A percentile compares a stretch with the other conserved stretches of the same genome.
Conservation (phyloP, 1,140 invertebrate species). For the Procambarus virginalis region DNA sequence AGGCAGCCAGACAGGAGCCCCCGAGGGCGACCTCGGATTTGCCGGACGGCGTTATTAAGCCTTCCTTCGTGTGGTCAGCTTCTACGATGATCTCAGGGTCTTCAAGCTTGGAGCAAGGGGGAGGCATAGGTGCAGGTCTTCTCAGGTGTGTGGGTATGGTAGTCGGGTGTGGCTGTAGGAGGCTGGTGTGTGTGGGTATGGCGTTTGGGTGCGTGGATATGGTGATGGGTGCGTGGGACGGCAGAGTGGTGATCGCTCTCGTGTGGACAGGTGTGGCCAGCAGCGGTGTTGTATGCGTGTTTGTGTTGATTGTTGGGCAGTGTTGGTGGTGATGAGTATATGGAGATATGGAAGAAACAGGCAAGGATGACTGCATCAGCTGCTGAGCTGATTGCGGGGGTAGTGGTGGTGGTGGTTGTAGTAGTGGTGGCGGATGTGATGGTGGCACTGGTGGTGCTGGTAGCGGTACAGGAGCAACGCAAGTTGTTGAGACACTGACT, state of each 20-base stretch:
- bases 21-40: background rate
- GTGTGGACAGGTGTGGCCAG: background rate
- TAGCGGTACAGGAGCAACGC: background rate
- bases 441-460: background rate
- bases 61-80: conserved; percentile 13
- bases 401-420: background rate
- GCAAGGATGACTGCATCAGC: background rate
- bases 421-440: background rate
- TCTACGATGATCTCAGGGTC: conserved; percentile 33
- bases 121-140: background rate
- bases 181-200: background rate
- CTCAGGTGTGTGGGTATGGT: background rate
- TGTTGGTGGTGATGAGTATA: background rate
- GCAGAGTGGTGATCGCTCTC: background rate
- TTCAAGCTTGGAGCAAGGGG: conserved; percentile 11
- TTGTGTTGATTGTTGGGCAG: background rate
- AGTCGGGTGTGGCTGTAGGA: background rate
- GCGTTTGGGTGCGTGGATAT: background rate
- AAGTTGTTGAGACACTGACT: background rate
- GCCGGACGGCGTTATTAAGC: background rate
- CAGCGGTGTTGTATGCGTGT: background rate
- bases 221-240: background rate
- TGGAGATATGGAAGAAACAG: background rate
- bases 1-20: background rate
- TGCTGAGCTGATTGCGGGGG: background rate